phyloP scores from a whole-genome alignment of 1,140 invertebrate species.

The Scaptomyza pallida region DNA sequence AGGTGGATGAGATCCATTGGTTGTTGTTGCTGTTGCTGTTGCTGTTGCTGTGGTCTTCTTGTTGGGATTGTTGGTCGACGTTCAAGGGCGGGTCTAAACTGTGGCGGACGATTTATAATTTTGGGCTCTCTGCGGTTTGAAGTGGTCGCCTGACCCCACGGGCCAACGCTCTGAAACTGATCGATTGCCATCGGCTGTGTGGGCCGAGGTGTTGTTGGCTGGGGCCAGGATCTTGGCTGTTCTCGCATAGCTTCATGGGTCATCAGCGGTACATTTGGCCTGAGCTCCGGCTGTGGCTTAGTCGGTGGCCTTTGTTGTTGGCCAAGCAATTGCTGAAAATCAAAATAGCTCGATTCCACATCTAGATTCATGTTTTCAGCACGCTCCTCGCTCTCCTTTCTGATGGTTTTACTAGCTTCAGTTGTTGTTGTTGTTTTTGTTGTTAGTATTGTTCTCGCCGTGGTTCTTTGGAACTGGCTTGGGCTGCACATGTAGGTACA shows the following conservation, averaged over 20 bases:
- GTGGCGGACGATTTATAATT: constrained; percentile 34
- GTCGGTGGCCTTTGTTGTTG: not conserved
- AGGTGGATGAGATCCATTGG: constrained; percentile 25
- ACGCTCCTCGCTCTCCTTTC: not conserved
- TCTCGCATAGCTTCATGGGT: not conserved
- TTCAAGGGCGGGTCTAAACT: not conserved
- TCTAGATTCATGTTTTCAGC: constrained; percentile 5
- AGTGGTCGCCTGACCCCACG: not conserved
- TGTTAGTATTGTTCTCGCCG: not conserved
- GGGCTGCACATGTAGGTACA: constrained; percentile 24
- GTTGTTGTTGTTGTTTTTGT: not conserved
- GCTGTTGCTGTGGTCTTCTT: not conserved
- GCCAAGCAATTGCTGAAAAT: constrained; percentile 27
- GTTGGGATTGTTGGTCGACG: not conserved
- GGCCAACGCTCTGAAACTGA: constrained; percentile 29
- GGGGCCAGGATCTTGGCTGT: not conserved
- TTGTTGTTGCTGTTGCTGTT: not conserved
- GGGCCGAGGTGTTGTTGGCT: not conserved
- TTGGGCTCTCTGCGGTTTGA: not conserved
- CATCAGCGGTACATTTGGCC: constrained; percentile 3
- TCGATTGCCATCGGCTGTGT: not conserved
- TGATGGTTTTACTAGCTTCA: too few species aligned
- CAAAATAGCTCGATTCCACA: constrained; percentile 19
- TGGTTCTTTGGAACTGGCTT: constrained; percentile 9
- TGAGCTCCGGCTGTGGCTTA: not conserved